These are phyloP conservation scores for Schrankia costaestrigalis DNA, from an alignment of 2,888 invertebrate genomes.

Conservation along the genomic window DNA sequence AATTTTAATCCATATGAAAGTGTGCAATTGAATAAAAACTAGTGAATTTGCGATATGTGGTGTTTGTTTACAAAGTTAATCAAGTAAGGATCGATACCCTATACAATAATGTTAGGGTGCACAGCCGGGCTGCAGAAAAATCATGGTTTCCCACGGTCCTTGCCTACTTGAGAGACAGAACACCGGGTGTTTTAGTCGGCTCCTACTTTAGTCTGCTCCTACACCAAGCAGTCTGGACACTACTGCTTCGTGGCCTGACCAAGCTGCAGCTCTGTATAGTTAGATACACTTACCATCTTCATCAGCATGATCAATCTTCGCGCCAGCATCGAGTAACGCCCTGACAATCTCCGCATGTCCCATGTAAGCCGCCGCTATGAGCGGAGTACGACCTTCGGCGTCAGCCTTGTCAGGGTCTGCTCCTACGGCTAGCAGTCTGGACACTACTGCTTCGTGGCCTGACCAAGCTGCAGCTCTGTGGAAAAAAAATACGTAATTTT, in stretches of 20 bases:
- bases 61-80: too few relatives aligned
- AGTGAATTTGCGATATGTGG: too few relatives aligned
- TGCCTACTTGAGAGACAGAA: too few relatives aligned
- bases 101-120: too few relatives aligned
- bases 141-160: too few relatives aligned
- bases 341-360: constrained; percentile 95
- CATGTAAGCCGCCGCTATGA: constrained; percentile 98
- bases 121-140: too few relatives aligned
- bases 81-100: too few relatives aligned
- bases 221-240: constrained; percentile 87
- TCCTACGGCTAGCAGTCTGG: constrained; percentile 86
- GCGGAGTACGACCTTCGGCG: constrained; percentile 93
- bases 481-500: neutral
- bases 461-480: constrained; percentile 94
- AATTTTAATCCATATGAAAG: too few relatives aligned
- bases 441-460: constrained; percentile 92
- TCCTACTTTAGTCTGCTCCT: constrained; percentile 87
- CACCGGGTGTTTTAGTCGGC: too few relatives aligned
- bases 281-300: constrained; percentile 83
- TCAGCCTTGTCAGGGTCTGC: constrained; percentile 92
- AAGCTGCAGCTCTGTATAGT: constrained; percentile 85
- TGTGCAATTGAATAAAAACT: too few relatives aligned
- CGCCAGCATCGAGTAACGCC: constrained; percentile 89
- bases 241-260: constrained; percentile 96
- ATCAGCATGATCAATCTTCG: constrained; percentile 91